Evolutionary conservation across 1,140 invertebrate genomes (phyloP), one percentile per base, ranked within the genome.

Genomic region (Ridgeia piscesae): DNA sequence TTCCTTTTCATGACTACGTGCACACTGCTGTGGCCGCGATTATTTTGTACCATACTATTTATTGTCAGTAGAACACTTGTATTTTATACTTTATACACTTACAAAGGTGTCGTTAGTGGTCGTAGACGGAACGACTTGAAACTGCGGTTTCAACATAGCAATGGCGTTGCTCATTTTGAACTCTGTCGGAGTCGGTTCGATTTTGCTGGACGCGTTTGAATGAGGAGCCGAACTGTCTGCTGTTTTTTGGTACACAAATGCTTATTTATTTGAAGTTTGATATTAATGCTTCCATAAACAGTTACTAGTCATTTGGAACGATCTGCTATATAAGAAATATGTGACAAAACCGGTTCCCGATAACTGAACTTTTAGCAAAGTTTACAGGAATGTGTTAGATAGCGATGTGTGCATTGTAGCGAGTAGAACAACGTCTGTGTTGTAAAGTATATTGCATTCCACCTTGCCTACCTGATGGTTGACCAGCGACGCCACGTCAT

Each of bases 281-380:
- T 77, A 77, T 77, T 77, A 77, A 77, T 77, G 58, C 58, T 77
- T 77, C 58, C 58, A 77, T 77, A 21, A 77, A 77, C 58, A 77
- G 58, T 77, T 77, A 77, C 58, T 77, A 77, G 58, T 77, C 58
- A 77, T 77, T 77, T 77, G 58, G 58, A 77, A 77, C 58, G 58
- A 77, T 77, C 58, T 77, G 58, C 58, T 77, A 77, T 77, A 77
- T 77, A 27, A 77, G 17, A 77, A 77, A 77, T 77, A 77, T 77
- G 27, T 77, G 58, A 77, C 58, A 77, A 77, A 77, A 77, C 27
- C 58, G 14, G 58, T 77, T 77, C 58, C 58, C 58, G 27, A 77
- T 77, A 77, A 31, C 17, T 77, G 17, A 17, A 77, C 58, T 77
- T 17, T 77, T 77, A 21, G 58, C 17, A 31, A 21, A 77, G 27